These are phyloP conservation scores for Coregonus suidteri DNA, from an alignment of 2,797 vertebrate genomes.

Conservation along the genomic window DNA sequence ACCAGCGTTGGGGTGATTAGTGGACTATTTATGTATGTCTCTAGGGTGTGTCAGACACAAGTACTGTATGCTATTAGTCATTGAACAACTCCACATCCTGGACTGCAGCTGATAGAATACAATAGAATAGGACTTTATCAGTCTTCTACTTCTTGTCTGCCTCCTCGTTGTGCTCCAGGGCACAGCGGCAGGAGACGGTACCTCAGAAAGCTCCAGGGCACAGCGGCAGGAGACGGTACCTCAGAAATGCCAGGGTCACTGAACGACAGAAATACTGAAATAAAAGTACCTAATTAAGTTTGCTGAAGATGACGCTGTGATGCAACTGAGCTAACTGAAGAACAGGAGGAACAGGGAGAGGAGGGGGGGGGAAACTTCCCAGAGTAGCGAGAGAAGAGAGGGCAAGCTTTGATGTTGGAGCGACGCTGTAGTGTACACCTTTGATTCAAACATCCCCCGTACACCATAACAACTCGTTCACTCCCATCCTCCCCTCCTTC, in stretches of 20 bases:
- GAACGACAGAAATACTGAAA: not conserved
- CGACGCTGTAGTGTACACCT: not conserved
- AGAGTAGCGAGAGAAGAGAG: not conserved
- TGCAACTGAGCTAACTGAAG: not conserved
- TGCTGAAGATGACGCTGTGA: not conserved
- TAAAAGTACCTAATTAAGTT: conserved; percentile 2
- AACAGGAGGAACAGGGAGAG: not conserved
- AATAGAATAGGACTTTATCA: not conserved
- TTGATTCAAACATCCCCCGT: not conserved
- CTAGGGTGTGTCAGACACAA: not conserved
- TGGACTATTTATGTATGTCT: conserved; percentile 1
- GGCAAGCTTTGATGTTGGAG: not conserved
- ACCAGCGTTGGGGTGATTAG: not conserved
- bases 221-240: too few species aligned
- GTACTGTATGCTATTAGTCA: not conserved
- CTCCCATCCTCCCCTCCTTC: not conserved
- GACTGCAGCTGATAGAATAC: not conserved
- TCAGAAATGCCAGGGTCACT: not conserved
- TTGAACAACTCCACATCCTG: not conserved
- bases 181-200: too few species aligned
- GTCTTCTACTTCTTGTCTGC: not conserved
- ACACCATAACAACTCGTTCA: not conserved
- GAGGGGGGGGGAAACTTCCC: not conserved
- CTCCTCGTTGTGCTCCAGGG: too few species aligned
- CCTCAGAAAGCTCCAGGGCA: too few species aligned